Conservation (phyloP, 2,797 vertebrate species). For the Rhabdophis nuchalis region DNA sequence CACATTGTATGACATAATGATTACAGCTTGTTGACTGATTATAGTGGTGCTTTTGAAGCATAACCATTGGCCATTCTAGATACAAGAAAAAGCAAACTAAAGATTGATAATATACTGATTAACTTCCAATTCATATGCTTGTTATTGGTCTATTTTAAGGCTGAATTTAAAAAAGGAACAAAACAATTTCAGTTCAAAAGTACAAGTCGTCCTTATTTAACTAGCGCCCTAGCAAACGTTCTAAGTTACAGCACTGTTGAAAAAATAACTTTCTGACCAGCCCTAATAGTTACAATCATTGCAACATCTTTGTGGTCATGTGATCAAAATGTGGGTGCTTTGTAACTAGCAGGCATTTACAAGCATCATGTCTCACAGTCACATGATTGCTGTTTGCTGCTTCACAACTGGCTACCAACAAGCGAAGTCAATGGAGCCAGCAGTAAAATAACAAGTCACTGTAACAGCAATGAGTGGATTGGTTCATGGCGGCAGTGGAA, state of each 20-base stretch:
- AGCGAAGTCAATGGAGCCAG: not conserved
- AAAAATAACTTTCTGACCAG: not conserved
- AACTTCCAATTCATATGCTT: not conserved
- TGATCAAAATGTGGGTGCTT: not conserved
- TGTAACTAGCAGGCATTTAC: not conserved
- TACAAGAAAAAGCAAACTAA: not conserved
- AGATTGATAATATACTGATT: not conserved
- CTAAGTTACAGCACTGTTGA: not conserved
- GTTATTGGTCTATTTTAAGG: not conserved
- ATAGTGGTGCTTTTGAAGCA: not conserved
- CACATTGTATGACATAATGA: not conserved
- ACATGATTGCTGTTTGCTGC: not conserved
- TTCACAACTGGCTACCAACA: not conserved
- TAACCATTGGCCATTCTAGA: not conserved
- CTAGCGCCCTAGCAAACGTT: not conserved
- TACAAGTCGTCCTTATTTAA: not conserved
- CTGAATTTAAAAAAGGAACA: not conserved
- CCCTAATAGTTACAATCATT: not conserved
- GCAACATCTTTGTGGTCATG: not conserved
- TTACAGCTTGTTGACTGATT: not conserved
- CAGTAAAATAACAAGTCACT: not conserved
- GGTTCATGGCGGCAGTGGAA: not conserved
- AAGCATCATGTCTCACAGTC: not conserved
- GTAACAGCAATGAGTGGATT: not conserved
- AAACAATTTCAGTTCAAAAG: not conserved